Conservation (phyloP, 2,888 invertebrate species). For the Stegana nigrithorax region DNA sequence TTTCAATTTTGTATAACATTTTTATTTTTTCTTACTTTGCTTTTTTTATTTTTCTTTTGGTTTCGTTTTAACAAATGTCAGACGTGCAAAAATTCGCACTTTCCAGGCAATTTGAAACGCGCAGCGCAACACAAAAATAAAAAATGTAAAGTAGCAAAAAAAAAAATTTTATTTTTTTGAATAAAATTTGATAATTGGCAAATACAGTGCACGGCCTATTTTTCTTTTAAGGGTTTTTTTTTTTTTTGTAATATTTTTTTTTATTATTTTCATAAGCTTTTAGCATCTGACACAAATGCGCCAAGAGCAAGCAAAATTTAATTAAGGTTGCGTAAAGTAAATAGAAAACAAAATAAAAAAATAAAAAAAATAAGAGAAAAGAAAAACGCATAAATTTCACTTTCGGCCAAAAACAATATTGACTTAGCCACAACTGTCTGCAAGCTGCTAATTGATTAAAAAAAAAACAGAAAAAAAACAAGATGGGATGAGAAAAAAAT, state of each 20-base stretch:
- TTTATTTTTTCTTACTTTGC: not conserved
- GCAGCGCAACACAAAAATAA: constrained; percentile 18
- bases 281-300: constrained; percentile 42
- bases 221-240: too few relatives aligned
- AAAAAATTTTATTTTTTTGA: too few relatives aligned
- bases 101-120: constrained; percentile 54
- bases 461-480: too few relatives aligned
- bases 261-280: not conserved
- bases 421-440: too few relatives aligned
- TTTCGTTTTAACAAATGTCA: constrained; percentile 40
- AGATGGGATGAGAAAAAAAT: too few relatives aligned
- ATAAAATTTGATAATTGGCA: constrained; percentile 32
- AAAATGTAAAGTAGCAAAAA: constrained; percentile 15
- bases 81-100: constrained; percentile 65
- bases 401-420: constrained; percentile 27
- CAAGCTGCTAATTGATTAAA: too few relatives aligned
- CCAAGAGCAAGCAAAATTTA: too few relatives aligned
- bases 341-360: constrained; percentile 24
- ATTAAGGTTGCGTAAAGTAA: constrained; percentile 57
- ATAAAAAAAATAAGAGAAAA: constrained; percentile 8
- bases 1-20: constrained; percentile 15
- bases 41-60: constrained; percentile 8
- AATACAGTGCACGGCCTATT: constrained; percentile 22
- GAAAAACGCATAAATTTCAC: not conserved
- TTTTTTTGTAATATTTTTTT: too few relatives aligned